A percentile compares a stretch with the other conserved stretches of the same genome.
Evolutionary conservation across 2,797 vertebrate genomes (phyloP).

Genomic region (Squalus acanthias): DNA sequence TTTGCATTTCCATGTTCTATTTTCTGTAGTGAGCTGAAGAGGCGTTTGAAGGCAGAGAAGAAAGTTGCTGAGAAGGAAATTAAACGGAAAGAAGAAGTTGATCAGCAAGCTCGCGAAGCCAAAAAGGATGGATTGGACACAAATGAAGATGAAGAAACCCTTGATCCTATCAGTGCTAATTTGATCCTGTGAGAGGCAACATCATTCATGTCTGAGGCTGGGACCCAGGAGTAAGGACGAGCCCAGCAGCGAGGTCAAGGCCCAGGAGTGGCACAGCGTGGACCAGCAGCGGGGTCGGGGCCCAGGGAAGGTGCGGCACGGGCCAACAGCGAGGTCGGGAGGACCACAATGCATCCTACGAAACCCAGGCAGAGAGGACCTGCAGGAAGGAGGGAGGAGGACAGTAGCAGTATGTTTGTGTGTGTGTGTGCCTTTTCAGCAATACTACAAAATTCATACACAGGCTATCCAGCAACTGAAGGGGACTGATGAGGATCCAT

Average conservation of each 20-base stretch:
- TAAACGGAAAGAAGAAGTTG: constrained; percentile 58
- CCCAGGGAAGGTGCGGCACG: no score
- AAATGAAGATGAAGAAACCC: constrained; percentile 69
- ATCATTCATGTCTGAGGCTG: no score
- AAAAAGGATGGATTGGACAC: constrained; percentile 40
- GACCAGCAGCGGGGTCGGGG: no score
- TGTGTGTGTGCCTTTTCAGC: constrained; percentile 56
- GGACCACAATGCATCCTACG: no score
- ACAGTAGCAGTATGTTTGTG: no score
- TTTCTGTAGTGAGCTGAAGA: constrained; percentile 79
- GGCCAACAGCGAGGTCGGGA: no score
- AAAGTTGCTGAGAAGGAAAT: constrained; percentile 86
- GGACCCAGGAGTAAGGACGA: no score
- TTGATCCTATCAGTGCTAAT: constrained; percentile 64
- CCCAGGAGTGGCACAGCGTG: no score
- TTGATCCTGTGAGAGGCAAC: no score
- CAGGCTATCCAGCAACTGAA: constrained; percentile 85
- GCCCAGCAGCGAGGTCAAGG: no score
- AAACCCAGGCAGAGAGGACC: no score
- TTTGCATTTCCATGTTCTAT: constrained; percentile 39
- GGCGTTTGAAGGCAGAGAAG: constrained; percentile 87
- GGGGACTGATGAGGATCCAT: constrained; percentile 77
- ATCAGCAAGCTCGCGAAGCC: constrained; percentile 49
- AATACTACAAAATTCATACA: constrained; percentile 94
- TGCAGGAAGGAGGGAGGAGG: no score